Percentiles rank a stretch among this genome's conserved stretches.
phyloP scores from a whole-genome alignment of 1,140 invertebrate genomes.

The Macrocentrus cingulum region DNA sequence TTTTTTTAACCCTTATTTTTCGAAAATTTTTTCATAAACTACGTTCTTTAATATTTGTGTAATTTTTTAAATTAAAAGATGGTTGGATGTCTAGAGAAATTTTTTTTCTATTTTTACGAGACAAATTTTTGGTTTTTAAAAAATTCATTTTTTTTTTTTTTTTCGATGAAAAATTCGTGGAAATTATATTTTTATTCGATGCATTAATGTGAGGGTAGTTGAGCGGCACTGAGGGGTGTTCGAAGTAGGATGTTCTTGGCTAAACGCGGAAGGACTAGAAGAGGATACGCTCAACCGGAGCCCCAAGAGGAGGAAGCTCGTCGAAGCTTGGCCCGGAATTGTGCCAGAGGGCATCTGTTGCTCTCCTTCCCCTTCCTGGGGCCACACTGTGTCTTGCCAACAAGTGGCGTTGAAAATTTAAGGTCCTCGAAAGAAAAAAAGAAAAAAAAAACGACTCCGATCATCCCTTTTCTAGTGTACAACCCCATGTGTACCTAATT shows the following conservation, averaged over 20 bases:
- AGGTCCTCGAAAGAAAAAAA: neutral
- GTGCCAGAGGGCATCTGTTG: slow-evolving; percentile 27
- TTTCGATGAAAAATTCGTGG: too few relatives aligned
- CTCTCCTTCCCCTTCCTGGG: slow-evolving; percentile 16
- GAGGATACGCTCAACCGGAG: slow-evolving; percentile 19
- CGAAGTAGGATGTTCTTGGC: slow-evolving; percentile 11
- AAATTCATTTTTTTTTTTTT: too few relatives aligned
- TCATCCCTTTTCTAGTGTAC: neutral
- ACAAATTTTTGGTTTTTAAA: too few relatives aligned
- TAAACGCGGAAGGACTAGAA: neutral
- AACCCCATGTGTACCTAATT: neutral
- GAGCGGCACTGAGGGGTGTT: neutral
- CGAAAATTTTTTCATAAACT: too few relatives aligned
- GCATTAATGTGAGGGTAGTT: neutral
- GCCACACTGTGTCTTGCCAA: slow-evolving; percentile 14
- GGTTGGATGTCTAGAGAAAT: too few relatives aligned
- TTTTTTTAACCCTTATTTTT: too few relatives aligned
- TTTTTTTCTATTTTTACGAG: too few relatives aligned
- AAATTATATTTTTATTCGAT: too few relatives aligned
- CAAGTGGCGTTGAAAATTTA: slow-evolving; percentile 19
- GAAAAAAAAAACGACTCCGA: neutral
- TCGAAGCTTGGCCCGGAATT: slow-evolving; percentile 16
- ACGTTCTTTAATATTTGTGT: too few relatives aligned
- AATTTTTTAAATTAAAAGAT: too few relatives aligned
- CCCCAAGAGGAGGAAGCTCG: slow-evolving; percentile 4